Evolutionary conservation across 2,113 vertebrate genomes (phyloP), one percentile per base, ranked within the genome.

Genomic region (Tricholaema leucomelas): DNA sequence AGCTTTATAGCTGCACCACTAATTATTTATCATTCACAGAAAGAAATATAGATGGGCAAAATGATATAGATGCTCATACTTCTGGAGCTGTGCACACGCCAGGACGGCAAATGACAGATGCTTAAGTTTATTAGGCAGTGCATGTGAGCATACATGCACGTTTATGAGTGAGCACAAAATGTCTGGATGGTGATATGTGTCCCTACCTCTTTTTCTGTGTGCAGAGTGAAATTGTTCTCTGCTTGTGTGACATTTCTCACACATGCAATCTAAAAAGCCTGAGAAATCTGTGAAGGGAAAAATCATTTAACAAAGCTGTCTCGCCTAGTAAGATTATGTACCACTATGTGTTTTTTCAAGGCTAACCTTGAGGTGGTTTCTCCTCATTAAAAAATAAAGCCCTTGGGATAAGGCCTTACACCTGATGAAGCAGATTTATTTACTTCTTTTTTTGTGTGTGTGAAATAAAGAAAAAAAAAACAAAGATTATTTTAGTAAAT

Each of bases 21-120:
- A 97, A 96, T 98, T 98, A 98, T 98, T 98, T 98, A 97, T 98
- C 97, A 97, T 97, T 96, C 92, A 96, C 35, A 92, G 81, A 93
- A 92, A 93, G 86, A 96, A 87, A 96, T 93, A 97, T 86, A 92
- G 71, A 59, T 91, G 65, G 93, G 52, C 14, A 94, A 91, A 93
- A 84, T 85, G 6, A 96, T 80, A 96, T 30, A 94, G 79, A 79
- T 82, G 86, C 75, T 84, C 55, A 70, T 88, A 72, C 54, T 78
- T 54, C 56, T 74, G 61, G 58, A 92, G 38, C 77, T 73, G 60
- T 28, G 59, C 33, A 63, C 56, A 87, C 72, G 75, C 20, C 58
- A 86, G n/a, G 38, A 88, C 63, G 38, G 40, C 74, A 90, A 90
- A 81, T 70, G 58, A 46, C 20, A 58, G 40, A 52, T 35, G 20